Base-by-base conservation (phyloP, 2,113 vertebrate species). In the Petromus typicus region DNA sequence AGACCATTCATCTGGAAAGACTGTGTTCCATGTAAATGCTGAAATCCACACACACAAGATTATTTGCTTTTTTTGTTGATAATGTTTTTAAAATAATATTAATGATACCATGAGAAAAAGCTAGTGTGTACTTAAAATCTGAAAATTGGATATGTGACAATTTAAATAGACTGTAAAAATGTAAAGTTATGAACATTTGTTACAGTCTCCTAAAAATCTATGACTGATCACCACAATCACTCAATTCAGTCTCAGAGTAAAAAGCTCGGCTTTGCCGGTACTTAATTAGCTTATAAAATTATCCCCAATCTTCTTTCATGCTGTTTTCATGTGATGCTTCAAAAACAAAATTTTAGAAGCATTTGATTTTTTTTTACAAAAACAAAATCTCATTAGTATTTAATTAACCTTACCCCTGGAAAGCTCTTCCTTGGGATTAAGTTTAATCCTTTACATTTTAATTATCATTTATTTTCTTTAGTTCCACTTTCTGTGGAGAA, bases 351-450 rank as follows among this genome's bases (percentile, higher is more conserved):
- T 78, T 94, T 89, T 25, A 89, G 40, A 89, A 32, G 11, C 17
- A 69, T 94, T 83, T 73, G 9, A 54, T 71, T 64, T 95, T 59
- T 48, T 48, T 75, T 76, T 45, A 59, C 23, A 71, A 8, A 83
- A 89, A 61, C 6, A 73, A 90, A 90, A 91, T 96, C 94, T 96
- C 2, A 1, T 96, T 96, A 96, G 92, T 96, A 20, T 94, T 94
- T 93, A 96, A 96, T 95, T 97, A 96, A 93, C 85, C 92, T 96
- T 87, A 89, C 54, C 40, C 83, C 37, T 86, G 83, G 30, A 95
- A 93, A 96, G 32, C 56, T 89, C 86, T 94, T 97, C 86, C 54
- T 94, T 88, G n/a, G 86, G 96, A 96, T 96, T 95, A 96, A 89
- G 73, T 95, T 91, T 93, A 97, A 97, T 96, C 92, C 89, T 97